phyloP scores from a whole-genome alignment of 2,797 vertebrate genomes.

The Platyrinchus mystaceus region DNA sequence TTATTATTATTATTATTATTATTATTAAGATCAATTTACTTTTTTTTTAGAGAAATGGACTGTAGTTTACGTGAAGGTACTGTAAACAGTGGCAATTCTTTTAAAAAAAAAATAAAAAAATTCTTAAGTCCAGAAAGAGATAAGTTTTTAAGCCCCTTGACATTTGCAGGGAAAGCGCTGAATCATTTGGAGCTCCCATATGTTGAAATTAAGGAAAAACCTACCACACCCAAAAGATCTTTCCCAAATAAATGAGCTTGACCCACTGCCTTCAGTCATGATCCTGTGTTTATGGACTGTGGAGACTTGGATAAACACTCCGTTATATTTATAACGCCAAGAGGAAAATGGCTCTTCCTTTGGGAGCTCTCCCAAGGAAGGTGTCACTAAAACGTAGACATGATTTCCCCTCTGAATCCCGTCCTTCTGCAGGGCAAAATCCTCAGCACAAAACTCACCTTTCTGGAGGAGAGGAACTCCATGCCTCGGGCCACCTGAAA shows the following conservation, averaged over 20 bases:
- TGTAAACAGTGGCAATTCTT: background rate
- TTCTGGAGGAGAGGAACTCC: constrained; percentile 89
- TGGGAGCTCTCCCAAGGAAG: constrained; percentile 41
- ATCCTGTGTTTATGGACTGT: constrained; percentile 54
- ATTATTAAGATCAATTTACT: background rate
- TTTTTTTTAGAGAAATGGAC: background rate
- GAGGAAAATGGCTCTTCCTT: constrained; percentile 44
- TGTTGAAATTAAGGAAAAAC: background rate
- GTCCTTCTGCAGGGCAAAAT: background rate
- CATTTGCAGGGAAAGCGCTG: background rate
- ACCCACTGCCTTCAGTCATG: constrained; percentile 34
- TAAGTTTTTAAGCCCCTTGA: background rate
- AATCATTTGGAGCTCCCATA: background rate
- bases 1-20: background rate
- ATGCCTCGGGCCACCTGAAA: constrained; percentile 96
- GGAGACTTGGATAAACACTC: constrained; percentile 44
- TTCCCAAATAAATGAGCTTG: constrained; percentile 44
- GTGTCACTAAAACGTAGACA: background rate
- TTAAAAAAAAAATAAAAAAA: background rate
- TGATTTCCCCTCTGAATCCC: constrained; percentile 30
- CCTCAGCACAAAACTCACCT: constrained; percentile 61
- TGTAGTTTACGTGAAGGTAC: background rate
- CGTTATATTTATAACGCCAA: constrained; percentile 22
- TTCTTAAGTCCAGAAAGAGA: background rate
- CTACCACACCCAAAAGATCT: constrained; percentile 13